Base-by-base conservation (phyloP, 2,888 invertebrate species). In the Catocala sponsa region DNA sequence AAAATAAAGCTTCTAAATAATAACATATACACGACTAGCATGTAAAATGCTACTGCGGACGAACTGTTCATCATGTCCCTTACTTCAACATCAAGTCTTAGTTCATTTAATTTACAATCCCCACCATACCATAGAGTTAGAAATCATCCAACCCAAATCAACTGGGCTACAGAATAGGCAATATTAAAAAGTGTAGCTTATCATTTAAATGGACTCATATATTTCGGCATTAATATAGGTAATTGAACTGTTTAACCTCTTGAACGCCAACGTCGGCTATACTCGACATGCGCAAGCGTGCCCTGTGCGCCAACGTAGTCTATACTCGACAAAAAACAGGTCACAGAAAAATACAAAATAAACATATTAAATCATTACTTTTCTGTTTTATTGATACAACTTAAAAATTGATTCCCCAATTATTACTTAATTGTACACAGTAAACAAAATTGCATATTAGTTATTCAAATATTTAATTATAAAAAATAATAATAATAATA, bases 11-110 rank as follows among this genome's bases (percentile, higher is more conserved):
- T 77, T 76, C 67, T 71, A 80, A 78, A 80, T 76, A 78, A 84
- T 81, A 79, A 80, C 77, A 86, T 85, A 84, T 81, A 84, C 84
- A 85, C 84, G 87, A 91, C 91, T 92, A 92, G 91, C 89, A 88
- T 88, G 80, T 77, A 84, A 86, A 90, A 91, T 89, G 89, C 87
- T 89, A 83, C 72, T 69, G 78, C 73, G 68, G 73, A 81, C 70
- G 59, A 75, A 78, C 54, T 68, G 52, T 65, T 57, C 38, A 54
- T 47, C 47, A 56, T 6, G 42, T 67, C 61, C 64, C 43, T 55
- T 55, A n/a, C 11, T 57, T 10, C 43, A 25, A 25, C 25, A 7
- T 32, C 11, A 33, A 46, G 38, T 51, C 38, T 49, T 55, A 53
- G 50, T 48, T 50, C 11, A 59, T 63, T 54, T 57, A 49, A 61